Conservation (phyloP, 2,797 vertebrate genomes). For the Tapirus indicus region DNA sequence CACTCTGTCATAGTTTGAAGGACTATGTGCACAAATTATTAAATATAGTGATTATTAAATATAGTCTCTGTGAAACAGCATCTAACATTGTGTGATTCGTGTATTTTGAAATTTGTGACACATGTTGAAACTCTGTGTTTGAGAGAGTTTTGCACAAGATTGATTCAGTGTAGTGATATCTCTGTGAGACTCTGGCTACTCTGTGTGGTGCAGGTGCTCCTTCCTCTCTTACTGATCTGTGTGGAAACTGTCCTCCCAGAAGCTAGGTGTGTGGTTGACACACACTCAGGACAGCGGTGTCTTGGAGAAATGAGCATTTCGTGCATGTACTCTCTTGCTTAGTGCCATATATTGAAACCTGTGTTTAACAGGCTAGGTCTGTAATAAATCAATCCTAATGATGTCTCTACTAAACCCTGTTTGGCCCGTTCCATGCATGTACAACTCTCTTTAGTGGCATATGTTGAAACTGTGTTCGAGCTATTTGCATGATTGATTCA, state of each 20-base stretch:
- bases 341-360: background rate
- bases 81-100: background rate
- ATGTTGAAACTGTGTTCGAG: background rate
- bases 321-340: background rate
- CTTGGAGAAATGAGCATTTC: background rate
- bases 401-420: background rate
- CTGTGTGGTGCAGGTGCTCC: background rate
- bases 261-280: background rate
- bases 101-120: background rate
- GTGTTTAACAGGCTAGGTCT: background rate
- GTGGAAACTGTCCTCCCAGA: background rate
- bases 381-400: background rate
- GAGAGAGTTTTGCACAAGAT: background rate
- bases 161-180: background rate
- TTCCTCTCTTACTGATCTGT: background rate
- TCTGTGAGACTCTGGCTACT: background rate
- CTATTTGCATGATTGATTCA: background rate
- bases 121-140: too few species aligned
- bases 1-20: background rate
- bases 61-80: too few species aligned
- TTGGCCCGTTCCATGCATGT: rapidly evolving
- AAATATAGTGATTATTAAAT: background rate
- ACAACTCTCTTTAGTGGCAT: too few species aligned
- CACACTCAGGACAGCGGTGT: background rate
- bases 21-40: background rate